These are phyloP conservation scores for Drosophila longiperda DNA, from an alignment of 2,888 invertebrate genomes.

Conservation along the genomic window DNA sequence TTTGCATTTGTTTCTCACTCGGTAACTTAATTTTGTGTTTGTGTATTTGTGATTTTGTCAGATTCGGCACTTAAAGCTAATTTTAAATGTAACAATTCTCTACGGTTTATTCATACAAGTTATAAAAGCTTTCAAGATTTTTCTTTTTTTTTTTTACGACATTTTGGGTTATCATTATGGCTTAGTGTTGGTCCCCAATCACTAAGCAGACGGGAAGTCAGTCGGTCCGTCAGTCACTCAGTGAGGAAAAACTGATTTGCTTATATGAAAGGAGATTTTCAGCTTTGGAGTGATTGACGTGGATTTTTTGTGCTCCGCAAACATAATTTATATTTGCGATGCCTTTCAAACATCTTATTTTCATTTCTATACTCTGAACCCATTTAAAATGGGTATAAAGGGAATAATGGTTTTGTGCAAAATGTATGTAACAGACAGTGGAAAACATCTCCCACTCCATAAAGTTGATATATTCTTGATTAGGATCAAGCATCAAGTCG, in stretches of 20 bases:
- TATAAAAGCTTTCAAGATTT: neutral
- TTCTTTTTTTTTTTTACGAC: neutral
- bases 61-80: neutral
- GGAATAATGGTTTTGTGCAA: too few species aligned
- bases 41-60: neutral
- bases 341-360: neutral
- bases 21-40: neutral
- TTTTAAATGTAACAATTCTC: neutral
- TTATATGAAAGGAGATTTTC: slow-evolving; percentile 9
- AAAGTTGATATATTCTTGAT: too few species aligned
- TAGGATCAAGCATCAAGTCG: too few species aligned
- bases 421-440: too few species aligned
- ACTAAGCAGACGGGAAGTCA: neutral
- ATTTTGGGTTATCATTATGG: neutral
- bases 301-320: neutral
- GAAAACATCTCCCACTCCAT: too few species aligned
- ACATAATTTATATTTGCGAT: neutral
- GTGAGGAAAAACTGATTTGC: neutral
- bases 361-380: neutral
- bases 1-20: neutral
- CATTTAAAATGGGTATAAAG: too few species aligned
- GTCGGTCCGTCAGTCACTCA: slow-evolving; percentile 1
- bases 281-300: slow-evolving; percentile 6
- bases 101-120: neutral
- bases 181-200: neutral